These are phyloP conservation scores for Nasonia giraulti DNA, from an alignment of 1,140 invertebrate species.

Conservation along the genomic window DNA sequence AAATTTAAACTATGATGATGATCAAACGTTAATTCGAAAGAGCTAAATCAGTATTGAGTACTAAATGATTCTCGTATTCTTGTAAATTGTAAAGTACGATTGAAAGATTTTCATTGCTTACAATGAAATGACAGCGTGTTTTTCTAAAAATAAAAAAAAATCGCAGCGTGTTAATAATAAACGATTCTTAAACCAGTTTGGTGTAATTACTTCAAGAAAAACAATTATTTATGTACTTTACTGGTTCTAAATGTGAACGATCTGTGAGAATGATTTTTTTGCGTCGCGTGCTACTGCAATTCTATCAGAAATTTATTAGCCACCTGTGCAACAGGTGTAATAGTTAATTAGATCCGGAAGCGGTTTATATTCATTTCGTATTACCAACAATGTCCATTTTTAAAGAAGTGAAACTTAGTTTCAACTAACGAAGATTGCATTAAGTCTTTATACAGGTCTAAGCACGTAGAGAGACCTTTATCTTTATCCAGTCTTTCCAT, in stretches of 20 bases:
- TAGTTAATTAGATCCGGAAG: conserved; percentile 15
- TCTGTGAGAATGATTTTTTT: conserved; percentile 4
- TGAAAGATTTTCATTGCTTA: conserved; percentile 17
- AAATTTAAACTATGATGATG: not conserved
- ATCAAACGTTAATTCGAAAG: conserved; percentile 15
- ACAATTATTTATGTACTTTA: conserved; percentile 18
- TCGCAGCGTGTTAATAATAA: conserved; percentile 7
- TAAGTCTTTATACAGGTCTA: not conserved
- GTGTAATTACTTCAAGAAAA: conserved; percentile 7
- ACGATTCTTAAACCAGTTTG: not conserved
- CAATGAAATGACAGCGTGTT: conserved; percentile 31
- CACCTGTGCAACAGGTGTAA: conserved; percentile 33
- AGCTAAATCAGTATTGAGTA: conserved; percentile 35
- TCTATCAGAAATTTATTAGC: not conserved
- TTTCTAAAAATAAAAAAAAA: conserved; percentile 21
- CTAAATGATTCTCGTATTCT: not conserved
- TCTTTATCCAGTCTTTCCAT: conserved; percentile 45
- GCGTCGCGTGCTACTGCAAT: not conserved
- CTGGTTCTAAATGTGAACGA: conserved; percentile 23
- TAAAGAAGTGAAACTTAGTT: conserved; percentile 2
- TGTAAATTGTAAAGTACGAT: conserved; percentile 26
- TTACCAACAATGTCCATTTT: conserved; percentile 9
- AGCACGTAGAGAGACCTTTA: conserved; percentile 26
- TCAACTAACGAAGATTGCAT: conserved; percentile 21
- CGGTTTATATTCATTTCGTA: conserved; percentile 35